Evolutionary conservation across 2,888 invertebrate genomes (phyloP).

Genomic region (Rhodophaea formosa): DNA sequence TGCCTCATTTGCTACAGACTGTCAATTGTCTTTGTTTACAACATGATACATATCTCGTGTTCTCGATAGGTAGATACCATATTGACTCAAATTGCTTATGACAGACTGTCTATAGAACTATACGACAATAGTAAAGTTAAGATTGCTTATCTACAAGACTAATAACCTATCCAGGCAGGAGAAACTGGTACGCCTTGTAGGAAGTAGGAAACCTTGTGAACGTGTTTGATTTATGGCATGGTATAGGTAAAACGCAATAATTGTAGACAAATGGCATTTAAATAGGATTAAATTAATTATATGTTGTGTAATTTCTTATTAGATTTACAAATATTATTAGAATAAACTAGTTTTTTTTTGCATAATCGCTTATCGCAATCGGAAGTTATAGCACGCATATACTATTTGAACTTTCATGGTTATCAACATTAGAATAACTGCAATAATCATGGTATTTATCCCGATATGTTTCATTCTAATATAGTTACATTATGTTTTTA

Average conservation of each 20-base stretch:
- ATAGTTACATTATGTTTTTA: too few relatives aligned
- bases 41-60: neutral
- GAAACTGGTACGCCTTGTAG: slow-evolving; percentile 51
- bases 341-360: too few relatives aligned
- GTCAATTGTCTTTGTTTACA: neutral
- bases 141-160: slow-evolving; percentile 59
- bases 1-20: neutral
- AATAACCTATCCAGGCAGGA: slow-evolving; percentile 53
- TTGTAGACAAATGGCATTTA: slow-evolving; percentile 10
- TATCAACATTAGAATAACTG: too few relatives aligned
- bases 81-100: slow-evolving; percentile 26
- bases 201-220: slow-evolving; percentile 58
- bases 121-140: slow-evolving; percentile 37
- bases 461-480: too few relatives aligned
- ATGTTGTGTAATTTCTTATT: neutral
- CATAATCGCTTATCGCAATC: too few relatives aligned
- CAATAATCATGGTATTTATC: too few relatives aligned
- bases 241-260: slow-evolving; percentile 11
- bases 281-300: neutral
- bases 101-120: slow-evolving; percentile 38
- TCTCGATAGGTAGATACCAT: neutral
- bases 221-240: slow-evolving; percentile 43
- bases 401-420: too few relatives aligned
- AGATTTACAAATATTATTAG: neutral
- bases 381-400: too few relatives aligned